phyloP scores from a whole-genome alignment of 2,888 invertebrate species.

The Buathra laborator region DNA sequence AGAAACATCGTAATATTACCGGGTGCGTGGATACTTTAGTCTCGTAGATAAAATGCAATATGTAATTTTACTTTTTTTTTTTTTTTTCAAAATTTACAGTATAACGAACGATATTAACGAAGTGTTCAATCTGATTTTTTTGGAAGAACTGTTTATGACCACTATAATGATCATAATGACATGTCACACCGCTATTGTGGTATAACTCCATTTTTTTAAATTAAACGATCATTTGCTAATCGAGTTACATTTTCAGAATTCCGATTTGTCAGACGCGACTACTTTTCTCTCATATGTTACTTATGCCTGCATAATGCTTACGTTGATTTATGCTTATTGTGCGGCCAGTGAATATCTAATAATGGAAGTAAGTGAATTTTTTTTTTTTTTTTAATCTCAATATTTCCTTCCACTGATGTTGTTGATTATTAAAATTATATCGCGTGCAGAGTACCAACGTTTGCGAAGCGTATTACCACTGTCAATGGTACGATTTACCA shows the following conservation, averaged over 20 bases:
- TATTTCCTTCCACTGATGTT: too few species aligned
- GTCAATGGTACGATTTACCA: conserved; percentile 52
- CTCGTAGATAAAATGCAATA: not conserved
- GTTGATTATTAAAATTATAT: not conserved
- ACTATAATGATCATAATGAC: conserved; percentile 1
- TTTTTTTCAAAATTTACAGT: not conserved
- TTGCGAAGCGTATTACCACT: conserved; percentile 46
- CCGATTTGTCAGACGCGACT: too few species aligned
- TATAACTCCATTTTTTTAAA: not conserved
- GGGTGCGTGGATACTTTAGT: not conserved
- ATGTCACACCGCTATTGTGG: not conserved
- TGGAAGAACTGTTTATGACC: conserved; percentile 2
- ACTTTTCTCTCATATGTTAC: too few species aligned
- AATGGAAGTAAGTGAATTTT: not conserved
- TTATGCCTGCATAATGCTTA: too few species aligned
- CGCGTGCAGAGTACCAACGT: conserved; percentile 41
- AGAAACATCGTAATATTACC: not conserved
- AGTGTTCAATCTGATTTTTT: not conserved
- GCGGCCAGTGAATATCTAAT: too few species aligned
- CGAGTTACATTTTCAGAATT: too few species aligned
- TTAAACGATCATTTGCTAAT: too few species aligned
- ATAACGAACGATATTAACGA: not conserved
- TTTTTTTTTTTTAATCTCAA: not conserved
- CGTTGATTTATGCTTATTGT: too few species aligned
- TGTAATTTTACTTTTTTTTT: not conserved